Evolutionary conservation across 2,888 invertebrate species (phyloP).

Genomic region (Junonia oenone): DNA sequence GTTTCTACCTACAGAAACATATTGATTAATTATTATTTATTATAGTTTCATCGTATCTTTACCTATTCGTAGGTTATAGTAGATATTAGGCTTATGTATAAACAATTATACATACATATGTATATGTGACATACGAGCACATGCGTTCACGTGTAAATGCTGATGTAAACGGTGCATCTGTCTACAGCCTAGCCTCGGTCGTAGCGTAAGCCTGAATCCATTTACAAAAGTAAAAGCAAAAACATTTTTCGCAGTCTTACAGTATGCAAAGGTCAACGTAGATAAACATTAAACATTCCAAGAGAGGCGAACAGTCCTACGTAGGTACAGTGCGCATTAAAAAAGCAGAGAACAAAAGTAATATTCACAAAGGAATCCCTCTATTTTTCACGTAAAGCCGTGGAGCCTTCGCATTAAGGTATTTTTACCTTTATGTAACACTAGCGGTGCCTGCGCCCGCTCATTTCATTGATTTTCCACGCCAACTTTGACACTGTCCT

Average conservation of each 20-base stretch:
- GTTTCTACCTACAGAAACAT: too few relatives aligned
- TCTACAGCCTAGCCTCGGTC: too few relatives aligned
- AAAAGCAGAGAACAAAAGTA: conserved; percentile 19
- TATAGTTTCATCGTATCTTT: too few relatives aligned
- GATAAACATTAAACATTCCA: not conserved
- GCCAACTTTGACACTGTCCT: not conserved
- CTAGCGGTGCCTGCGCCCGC: not conserved
- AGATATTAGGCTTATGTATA: too few relatives aligned
- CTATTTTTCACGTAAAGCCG: conserved; percentile 14
- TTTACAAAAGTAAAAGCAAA: not conserved
- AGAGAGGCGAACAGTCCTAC: not conserved
- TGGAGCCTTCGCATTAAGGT: conserved; percentile 3
- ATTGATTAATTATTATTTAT: too few relatives aligned
- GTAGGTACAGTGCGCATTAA: not conserved
- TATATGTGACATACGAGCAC: too few relatives aligned
- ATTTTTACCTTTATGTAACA: not conserved
- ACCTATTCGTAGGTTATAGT: too few relatives aligned
- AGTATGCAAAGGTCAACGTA: not conserved
- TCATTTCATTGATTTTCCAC: not conserved
- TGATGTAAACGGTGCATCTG: too few relatives aligned
- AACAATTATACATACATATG: too few relatives aligned
- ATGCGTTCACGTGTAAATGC: too few relatives aligned
- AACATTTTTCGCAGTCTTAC: not conserved
- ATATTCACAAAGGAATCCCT: conserved; percentile 16
- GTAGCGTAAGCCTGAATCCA: not conserved